Conservation (phyloP, 2,888 invertebrate genomes). For the Augochlorella aurata region DNA sequence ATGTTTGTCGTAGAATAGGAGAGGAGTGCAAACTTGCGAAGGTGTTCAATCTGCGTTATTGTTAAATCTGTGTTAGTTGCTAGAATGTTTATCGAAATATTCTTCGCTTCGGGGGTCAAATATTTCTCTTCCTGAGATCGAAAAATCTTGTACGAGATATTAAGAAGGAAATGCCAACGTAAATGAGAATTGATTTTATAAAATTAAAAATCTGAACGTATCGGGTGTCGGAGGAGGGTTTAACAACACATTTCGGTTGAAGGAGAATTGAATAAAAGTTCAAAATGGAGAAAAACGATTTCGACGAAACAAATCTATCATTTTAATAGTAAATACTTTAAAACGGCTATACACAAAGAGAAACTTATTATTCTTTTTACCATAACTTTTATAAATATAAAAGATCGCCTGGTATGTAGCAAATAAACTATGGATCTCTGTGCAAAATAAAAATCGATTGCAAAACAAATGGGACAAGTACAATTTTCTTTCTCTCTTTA, state of each 20-base stretch:
- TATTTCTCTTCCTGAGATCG: neutral
- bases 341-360: neutral
- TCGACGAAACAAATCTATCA: neutral
- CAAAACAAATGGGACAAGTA: too few species aligned
- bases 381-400: neutral
- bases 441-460: too few species aligned
- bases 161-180: neutral
- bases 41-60: too few species aligned
- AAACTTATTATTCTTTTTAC: neutral
- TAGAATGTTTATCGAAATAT: too few species aligned
- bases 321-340: neutral
- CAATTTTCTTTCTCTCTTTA: too few species aligned
- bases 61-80: too few species aligned
- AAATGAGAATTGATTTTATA: neutral
- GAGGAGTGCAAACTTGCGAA: too few species aligned
- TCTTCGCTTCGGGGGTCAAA: neutral
- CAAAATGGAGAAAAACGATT: too few species aligned
- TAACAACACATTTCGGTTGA: too few species aligned
- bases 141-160: neutral
- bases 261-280: too few species aligned
- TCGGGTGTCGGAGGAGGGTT: neutral
- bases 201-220: neutral
- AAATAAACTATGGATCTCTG: too few species aligned
- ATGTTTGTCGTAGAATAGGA: too few species aligned
- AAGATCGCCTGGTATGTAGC: neutral